A percentile compares a stretch with the other conserved stretches of the same genome.
Evolutionary conservation across 2,113 vertebrate genomes (phyloP).

Genomic region (Actinemys pallida): DNA sequence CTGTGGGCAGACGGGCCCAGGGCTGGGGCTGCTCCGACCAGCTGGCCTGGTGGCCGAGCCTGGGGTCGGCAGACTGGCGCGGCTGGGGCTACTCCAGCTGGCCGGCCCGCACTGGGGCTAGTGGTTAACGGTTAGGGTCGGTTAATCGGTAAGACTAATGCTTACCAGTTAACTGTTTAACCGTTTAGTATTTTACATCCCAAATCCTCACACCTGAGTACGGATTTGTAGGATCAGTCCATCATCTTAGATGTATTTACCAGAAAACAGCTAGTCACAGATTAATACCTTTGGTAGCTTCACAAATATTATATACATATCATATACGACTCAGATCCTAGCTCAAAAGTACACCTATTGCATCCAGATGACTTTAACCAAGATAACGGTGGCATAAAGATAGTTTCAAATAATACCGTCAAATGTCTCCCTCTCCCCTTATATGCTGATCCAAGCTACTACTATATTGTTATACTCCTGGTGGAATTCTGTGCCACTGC

Average conservation of each 20-base stretch:
- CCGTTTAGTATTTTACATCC: too few species aligned
- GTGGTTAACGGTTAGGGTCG: too few species aligned
- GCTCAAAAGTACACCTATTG: not conserved
- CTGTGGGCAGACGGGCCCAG: too few species aligned
- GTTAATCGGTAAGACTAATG: too few species aligned
- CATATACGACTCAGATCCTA: rapidly evolving
- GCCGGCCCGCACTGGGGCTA: too few species aligned
- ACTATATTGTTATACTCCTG: not conserved
- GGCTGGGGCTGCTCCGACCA: too few species aligned
- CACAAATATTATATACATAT: not conserved
- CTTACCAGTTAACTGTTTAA: too few species aligned
- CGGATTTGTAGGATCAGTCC: not conserved
- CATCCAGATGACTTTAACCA: not conserved
- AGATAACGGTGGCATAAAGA: not conserved
- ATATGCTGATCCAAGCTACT: not conserved
- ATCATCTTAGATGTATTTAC: not conserved
- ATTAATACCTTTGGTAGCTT: not conserved
- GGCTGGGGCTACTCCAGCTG: too few species aligned
- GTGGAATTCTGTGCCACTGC: too few species aligned
- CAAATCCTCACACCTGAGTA: not conserved
- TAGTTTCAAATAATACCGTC: not conserved
- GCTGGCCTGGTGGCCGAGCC: too few species aligned
- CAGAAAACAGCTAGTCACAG: not conserved
- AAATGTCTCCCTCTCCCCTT: not conserved
- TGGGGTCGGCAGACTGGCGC: too few species aligned